These are phyloP conservation scores for Hecatera dysodea DNA, from an alignment of 2,888 invertebrate genomes.

Conservation along the genomic window DNA sequence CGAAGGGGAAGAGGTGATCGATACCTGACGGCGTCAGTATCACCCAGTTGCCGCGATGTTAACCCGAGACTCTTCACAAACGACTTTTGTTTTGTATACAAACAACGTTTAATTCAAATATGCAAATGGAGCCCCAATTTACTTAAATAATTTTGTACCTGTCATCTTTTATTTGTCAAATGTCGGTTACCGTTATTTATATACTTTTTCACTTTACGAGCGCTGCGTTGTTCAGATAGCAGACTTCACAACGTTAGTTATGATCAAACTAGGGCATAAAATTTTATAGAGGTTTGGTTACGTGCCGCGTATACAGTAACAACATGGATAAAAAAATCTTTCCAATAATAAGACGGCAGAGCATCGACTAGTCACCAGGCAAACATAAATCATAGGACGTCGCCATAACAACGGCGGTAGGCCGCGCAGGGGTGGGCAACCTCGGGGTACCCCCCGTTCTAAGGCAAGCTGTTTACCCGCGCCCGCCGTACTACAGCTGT, in stretches of 20 bases:
- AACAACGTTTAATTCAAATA: conserved; percentile 59
- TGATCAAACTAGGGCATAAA: conserved; percentile 54
- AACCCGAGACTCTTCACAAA: conserved; percentile 35
- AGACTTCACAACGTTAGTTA: conserved; percentile 60
- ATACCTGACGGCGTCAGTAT: conserved; percentile 58
- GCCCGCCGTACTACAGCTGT: conserved; percentile 81
- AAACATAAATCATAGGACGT: conserved; percentile 83
- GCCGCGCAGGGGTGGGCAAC: conserved; percentile 75
- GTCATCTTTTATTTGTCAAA: conserved; percentile 52
- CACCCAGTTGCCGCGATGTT: conserved; percentile 43
- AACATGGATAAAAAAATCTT: conserved; percentile 54
- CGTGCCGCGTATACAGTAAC: conserved; percentile 39
- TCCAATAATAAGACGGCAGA: conserved; percentile 53
- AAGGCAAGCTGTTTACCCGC: conserved; percentile 79
- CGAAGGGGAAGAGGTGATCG: conserved; percentile 59
- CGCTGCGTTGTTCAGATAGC: conserved; percentile 57
- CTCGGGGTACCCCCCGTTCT: conserved; percentile 69
- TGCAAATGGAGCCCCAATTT: conserved; percentile 44
- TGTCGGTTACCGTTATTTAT: conserved; percentile 61
- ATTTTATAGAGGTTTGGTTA: conserved; percentile 61
- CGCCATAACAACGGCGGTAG: conserved; percentile 80
- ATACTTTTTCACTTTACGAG: conserved; percentile 58
- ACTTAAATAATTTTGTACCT: conserved; percentile 46
- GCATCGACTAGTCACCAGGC: conserved; percentile 76
- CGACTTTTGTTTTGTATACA: conserved; percentile 59